Conservation (phyloP, 2,888 invertebrate species). For the Nomada fabriciana region DNA sequence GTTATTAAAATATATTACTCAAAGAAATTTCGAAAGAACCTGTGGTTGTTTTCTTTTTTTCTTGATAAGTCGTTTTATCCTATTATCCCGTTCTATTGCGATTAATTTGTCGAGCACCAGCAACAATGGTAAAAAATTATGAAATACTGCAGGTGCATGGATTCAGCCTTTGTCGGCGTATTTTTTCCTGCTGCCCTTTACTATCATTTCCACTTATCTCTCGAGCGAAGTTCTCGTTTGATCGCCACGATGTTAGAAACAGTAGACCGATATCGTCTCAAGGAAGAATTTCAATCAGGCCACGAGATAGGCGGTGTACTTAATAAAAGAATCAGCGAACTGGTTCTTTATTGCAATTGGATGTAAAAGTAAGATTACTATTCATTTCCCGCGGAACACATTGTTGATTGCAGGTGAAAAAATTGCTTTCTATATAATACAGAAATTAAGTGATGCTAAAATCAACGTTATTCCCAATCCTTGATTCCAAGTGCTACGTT, state of each 20-base stretch:
- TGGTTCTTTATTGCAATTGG: neutral
- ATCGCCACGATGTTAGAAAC: constrained; percentile 14
- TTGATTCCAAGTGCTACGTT: neutral
- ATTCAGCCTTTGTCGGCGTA: too few relatives aligned
- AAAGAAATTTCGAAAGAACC: constrained; percentile 11
- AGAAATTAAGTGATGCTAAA: too few relatives aligned
- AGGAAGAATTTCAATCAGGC: constrained; percentile 31
- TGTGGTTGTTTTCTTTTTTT: too few relatives aligned
- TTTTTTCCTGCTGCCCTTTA: neutral
- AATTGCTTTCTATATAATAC: too few relatives aligned
- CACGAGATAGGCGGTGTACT: neutral
- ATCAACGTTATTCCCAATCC: too few relatives aligned
- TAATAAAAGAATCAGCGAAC: neutral
- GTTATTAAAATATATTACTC: constrained; percentile 73
- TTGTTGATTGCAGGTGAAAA: neutral
- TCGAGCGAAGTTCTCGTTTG: constrained; percentile 2
- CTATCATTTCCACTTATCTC: neutral
- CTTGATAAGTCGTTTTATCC: too few relatives aligned
- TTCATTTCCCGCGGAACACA: neutral
- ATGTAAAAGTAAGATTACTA: neutral
- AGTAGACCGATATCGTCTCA: constrained; percentile 2
- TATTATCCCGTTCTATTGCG: too few relatives aligned
- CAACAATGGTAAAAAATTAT: too few relatives aligned
- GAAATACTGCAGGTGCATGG: neutral
- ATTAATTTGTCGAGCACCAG: too few relatives aligned